phyloP scores from a whole-genome alignment of 2,113 vertebrate genomes.

The Muntiacus reevesi region DNA sequence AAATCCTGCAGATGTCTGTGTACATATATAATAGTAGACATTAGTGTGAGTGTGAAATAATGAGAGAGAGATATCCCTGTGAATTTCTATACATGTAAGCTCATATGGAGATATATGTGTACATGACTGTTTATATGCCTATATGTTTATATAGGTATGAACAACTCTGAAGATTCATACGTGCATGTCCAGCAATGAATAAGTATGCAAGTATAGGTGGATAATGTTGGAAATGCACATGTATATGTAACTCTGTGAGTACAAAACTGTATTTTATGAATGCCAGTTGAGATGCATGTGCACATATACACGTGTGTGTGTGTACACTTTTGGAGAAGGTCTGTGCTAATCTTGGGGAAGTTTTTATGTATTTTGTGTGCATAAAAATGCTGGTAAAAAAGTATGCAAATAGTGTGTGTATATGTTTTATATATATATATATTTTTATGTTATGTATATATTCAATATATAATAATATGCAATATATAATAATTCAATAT shows the following conservation, averaged over 20 bases:
- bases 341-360: background rate
- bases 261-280: background rate
- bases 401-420: background rate
- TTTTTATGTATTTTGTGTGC: background rate
- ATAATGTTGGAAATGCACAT: background rate
- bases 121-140: too few relatives aligned
- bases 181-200: background rate
- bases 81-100: constrained; percentile 64
- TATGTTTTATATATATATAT: background rate
- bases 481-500: background rate
- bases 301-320: background rate
- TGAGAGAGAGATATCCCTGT: constrained; percentile 61
- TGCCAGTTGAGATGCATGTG: background rate
- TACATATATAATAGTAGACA: background rate
- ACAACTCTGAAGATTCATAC: background rate
- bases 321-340: background rate
- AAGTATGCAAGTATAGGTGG: background rate
- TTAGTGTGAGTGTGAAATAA: constrained; percentile 32
- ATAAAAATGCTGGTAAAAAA: background rate
- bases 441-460: background rate
- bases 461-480: background rate
- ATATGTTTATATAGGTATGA: background rate
- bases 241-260: background rate
- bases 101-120: background rate
- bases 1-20: background rate